Evolutionary conservation across 2,888 invertebrate genomes (phyloP).

Genomic region (Andrena chrysosceles): DNA sequence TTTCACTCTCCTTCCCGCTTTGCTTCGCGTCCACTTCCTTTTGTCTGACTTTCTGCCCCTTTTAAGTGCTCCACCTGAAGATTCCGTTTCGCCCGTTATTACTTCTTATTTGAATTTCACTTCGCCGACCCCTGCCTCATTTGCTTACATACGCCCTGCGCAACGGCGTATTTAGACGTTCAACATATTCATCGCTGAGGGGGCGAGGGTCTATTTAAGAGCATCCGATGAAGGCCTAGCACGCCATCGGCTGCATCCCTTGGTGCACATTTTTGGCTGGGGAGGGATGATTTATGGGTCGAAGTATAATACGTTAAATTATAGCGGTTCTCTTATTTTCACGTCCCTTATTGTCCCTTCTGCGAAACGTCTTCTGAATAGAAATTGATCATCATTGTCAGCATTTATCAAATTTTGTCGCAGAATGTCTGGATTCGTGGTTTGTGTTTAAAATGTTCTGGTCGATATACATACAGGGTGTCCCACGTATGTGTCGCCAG

Average conservation of each 20-base stretch:
- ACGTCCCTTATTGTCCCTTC: no score
- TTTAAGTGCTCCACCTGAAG: slow-evolving; percentile 25
- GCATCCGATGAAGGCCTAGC: neutral
- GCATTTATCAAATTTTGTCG: no score
- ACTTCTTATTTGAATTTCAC: slow-evolving; percentile 52
- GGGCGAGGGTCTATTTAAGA: neutral
- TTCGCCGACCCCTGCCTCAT: neutral
- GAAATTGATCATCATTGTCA: no score
- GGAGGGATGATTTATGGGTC: slow-evolving; percentile 18
- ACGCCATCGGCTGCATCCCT: neutral
- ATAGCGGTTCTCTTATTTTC: no score
- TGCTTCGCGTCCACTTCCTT: slow-evolving; percentile 2
- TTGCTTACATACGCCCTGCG: slow-evolving; percentile 6
- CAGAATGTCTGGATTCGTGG: no score
- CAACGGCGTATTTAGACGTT: slow-evolving; percentile 30
- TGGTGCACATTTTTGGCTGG: neutral
- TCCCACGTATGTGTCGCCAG: no score
- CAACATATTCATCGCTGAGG: slow-evolving; percentile 20
- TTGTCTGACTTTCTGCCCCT: slow-evolving; percentile 24
- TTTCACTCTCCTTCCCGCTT: slow-evolving; percentile 1
- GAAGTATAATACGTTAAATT: slow-evolving; percentile 3
- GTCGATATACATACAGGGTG: no score
- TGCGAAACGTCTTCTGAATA: no score
- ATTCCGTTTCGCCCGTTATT: slow-evolving; percentile 32
- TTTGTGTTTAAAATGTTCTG: no score